phyloP scores from a whole-genome alignment of 2,888 invertebrate species.

The Cheilosia vulpina region DNA sequence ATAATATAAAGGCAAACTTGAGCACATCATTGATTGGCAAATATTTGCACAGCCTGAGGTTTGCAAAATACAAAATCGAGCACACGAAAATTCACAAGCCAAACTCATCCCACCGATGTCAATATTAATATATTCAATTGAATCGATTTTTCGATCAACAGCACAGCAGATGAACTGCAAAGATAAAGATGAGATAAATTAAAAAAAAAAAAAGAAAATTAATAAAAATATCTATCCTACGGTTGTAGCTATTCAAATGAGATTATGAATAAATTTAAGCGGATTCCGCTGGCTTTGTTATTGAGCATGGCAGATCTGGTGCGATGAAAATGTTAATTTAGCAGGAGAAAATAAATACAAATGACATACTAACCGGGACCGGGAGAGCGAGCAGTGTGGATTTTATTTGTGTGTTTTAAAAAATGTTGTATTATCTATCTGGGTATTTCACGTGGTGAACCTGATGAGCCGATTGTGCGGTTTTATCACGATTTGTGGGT shows the following conservation, averaged over 20 bases:
- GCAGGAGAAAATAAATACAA: not conserved
- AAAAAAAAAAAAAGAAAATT: not conserved
- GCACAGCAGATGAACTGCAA: not conserved
- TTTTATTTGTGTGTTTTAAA: not conserved
- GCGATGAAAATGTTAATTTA: not conserved
- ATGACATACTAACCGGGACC: no score
- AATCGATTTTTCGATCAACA: not conserved
- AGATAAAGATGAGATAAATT: not conserved
- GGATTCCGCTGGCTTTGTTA: not conserved
- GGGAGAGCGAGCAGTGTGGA: not conserved
- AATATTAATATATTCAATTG: not conserved
- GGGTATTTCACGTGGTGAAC: no score
- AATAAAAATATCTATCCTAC: no score
- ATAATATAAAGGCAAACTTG: not conserved
- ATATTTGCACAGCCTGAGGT: not conserved
- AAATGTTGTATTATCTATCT: no score
- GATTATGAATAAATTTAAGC: not conserved
- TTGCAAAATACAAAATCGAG: not conserved
- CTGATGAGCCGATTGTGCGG: no score
- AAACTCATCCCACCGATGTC: not conserved
- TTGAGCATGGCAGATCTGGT: not conserved
- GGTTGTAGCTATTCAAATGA: not conserved
- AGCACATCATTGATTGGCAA: constrained; percentile 1
- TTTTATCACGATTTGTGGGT: no score
- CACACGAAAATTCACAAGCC: not conserved